Conservation (phyloP, 2,113 vertebrate species). For the Ptyas mucosa region DNA sequence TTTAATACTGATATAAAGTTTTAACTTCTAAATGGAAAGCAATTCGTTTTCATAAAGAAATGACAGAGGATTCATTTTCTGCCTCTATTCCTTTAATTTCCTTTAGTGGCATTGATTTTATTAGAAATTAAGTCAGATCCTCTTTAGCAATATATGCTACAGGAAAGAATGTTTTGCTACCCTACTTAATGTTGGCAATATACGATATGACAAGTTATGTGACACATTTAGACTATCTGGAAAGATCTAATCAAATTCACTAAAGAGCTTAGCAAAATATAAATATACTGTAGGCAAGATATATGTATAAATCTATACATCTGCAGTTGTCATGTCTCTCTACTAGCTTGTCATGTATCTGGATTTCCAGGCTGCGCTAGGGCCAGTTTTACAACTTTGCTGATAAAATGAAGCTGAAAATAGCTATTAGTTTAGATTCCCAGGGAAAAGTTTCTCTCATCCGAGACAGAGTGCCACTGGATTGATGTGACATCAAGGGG, state of each 20-base stretch:
- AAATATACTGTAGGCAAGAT: not conserved
- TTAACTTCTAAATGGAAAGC: not conserved
- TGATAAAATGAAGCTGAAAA: not conserved
- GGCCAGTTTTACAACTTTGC: not conserved
- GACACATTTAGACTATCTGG: not conserved
- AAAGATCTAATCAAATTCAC: not conserved
- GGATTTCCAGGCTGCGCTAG: not conserved
- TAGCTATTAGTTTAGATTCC: not conserved
- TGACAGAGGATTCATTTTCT: not conserved
- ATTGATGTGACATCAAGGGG: not conserved
- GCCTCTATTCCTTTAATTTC: conserved; percentile 19
- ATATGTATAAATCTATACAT: not conserved
- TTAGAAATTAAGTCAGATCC: not conserved
- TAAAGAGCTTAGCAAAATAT: not conserved
- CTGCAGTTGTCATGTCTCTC: not conserved
- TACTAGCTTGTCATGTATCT: not conserved
- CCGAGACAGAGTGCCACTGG: not conserved
- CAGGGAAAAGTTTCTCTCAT: not conserved
- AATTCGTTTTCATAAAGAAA: not conserved
- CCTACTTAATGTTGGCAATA: not conserved
- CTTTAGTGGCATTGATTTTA: conserved; percentile 6
- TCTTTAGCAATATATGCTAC: not conserved
- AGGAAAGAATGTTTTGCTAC: not conserved
- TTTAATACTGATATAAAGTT: not conserved
- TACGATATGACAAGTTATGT: not conserved